Evolutionary conservation across 2,888 invertebrate species (phyloP).

Genomic region (Platycheirus albimanus): DNA sequence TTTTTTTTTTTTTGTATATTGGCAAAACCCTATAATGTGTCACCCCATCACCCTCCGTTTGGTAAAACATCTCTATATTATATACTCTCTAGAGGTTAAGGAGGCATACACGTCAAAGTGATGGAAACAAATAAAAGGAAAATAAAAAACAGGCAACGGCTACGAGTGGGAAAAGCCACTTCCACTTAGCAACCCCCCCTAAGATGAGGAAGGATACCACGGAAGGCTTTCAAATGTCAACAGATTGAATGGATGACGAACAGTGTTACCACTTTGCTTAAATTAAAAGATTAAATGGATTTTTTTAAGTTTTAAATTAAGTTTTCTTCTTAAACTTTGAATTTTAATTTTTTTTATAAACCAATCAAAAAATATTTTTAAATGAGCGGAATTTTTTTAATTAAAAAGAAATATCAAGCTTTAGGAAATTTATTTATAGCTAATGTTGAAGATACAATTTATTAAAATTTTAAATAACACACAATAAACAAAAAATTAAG

Average conservation of each 20-base stretch:
- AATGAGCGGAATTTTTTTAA: no score
- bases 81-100: constrained; percentile 65
- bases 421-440: no score
- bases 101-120: constrained; percentile 63
- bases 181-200: constrained; percentile 46
- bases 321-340: no score
- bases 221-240: constrained; percentile 50
- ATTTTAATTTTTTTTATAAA: no score
- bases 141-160: constrained; percentile 10
- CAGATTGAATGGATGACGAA: constrained; percentile 7
- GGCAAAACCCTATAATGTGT: constrained; percentile 44
- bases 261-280: constrained; percentile 14
- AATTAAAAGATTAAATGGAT: no score
- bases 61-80: constrained; percentile 40
- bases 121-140: constrained; percentile 51
- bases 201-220: constrained; percentile 63
- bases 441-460: no score
- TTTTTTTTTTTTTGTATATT: constrained; percentile 1
- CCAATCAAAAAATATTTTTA: no score
- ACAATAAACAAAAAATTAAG: no score
- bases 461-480: no score
- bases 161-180: constrained; percentile 25
- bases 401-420: no score
- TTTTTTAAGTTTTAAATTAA: no score
- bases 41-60: constrained; percentile 32